Conservation (phyloP, 2,113 vertebrate genomes). For the Tringa solitaria region DNA sequence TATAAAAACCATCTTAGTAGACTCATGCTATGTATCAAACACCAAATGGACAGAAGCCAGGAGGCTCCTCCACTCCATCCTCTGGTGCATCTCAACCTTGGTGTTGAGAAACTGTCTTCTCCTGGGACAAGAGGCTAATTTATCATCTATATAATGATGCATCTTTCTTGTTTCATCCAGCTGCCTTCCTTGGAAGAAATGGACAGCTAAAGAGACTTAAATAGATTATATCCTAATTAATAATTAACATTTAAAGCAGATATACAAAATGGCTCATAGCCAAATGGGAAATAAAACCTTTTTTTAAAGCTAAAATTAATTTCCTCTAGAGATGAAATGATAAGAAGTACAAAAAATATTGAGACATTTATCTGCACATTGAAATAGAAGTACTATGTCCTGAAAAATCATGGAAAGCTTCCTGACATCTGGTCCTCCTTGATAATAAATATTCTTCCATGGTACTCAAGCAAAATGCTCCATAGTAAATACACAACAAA, state of each 20-base stretch:
- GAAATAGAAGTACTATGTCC: not conserved
- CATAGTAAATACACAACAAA: not conserved
- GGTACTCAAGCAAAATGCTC: not conserved
- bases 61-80: not conserved
- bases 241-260: slow-evolving; percentile 52
- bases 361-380: not conserved
- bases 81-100: not conserved
- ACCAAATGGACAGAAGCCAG: not conserved
- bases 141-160: slow-evolving; percentile 24
- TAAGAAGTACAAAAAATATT: slow-evolving; percentile 16
- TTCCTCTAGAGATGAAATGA: slow-evolving; percentile 12
- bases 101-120: not conserved
- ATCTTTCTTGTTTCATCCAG: slow-evolving; percentile 17
- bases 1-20: not conserved
- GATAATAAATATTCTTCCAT: not conserved
- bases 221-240: slow-evolving; percentile 38
- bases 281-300: slow-evolving; percentile 29
- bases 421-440: not conserved
- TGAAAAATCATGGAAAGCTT: not conserved
- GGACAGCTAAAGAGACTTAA: slow-evolving; percentile 32
- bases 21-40: not conserved
- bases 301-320: slow-evolving; percentile 20
- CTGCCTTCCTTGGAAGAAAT: slow-evolving; percentile 11
- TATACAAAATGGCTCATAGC: slow-evolving; percentile 9
- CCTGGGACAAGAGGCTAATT: slow-evolving; percentile 3